Evolutionary conservation across 2,888 invertebrate species (phyloP).

Genomic region (Campoplex capitator): DNA sequence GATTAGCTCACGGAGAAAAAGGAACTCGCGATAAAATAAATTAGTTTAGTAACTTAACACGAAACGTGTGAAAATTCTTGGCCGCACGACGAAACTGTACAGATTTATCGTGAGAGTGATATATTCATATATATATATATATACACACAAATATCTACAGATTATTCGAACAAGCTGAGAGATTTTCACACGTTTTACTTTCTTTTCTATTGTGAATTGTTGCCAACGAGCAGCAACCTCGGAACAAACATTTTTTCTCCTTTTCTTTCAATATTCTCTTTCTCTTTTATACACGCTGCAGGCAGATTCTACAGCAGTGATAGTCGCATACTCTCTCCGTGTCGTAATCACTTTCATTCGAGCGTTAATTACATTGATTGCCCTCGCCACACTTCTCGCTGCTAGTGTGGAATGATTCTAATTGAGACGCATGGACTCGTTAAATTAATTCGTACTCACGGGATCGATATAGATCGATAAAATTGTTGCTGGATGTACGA

Average conservation of each 20-base stretch:
- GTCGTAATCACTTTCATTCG: constrained; percentile 69
- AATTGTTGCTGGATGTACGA: neutral
- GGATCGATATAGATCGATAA: neutral
- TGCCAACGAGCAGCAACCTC: constrained; percentile 59
- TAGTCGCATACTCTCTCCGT: constrained; percentile 52
- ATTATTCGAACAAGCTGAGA: constrained; percentile 33
- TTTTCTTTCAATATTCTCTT: constrained; percentile 27
- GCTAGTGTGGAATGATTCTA: constrained; percentile 46
- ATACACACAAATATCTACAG: neutral
- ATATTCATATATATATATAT: constrained; percentile 2
- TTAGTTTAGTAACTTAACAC: neutral
- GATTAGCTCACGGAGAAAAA: constrained; percentile 44
- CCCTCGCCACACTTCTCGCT: constrained; percentile 30
- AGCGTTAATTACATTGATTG: constrained; percentile 69
- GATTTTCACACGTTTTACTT: constrained; percentile 70
- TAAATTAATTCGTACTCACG: constrained; percentile 33
- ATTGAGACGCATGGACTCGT: constrained; percentile 55
- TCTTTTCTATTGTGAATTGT: constrained; percentile 64
- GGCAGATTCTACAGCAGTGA: constrained; percentile 31
- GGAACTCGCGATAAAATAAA: constrained; percentile 48
- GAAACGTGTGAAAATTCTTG: constrained; percentile 25
- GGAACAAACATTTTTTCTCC: constrained; percentile 61
- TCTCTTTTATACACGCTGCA: neutral
- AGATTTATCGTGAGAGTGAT: constrained; percentile 1
- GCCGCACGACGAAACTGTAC: neutral